phyloP scores from a whole-genome alignment of 2,888 invertebrate species.

The Sarcophaga carnaria region DNA sequence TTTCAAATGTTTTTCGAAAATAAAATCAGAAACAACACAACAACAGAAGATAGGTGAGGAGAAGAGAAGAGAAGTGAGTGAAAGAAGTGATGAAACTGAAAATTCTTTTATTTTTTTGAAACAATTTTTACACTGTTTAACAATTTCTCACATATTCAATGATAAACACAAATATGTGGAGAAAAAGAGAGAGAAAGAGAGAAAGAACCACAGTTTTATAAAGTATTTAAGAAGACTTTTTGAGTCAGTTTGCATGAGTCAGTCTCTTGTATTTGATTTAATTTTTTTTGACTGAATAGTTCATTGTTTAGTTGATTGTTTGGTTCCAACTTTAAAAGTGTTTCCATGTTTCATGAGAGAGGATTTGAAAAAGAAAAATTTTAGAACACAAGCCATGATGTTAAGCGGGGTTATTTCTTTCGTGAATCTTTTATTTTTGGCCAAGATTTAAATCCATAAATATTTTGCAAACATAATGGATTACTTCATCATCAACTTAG shows the following conservation, averaged over 20 bases:
- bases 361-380: no score
- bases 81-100: not conserved
- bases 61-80: not conserved
- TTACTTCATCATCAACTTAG: not conserved
- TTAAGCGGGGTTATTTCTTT: not conserved
- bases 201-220: not conserved
- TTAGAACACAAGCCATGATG: not conserved
- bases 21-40: not conserved
- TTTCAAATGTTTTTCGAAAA: not conserved
- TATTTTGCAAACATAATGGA: not conserved
- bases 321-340: not conserved
- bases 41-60: not conserved
- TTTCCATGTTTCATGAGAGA: not conserved
- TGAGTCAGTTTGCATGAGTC: not conserved
- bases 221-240: not conserved
- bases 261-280: no score
- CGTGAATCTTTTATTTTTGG: no score
- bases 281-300: not conserved
- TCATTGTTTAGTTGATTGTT: not conserved
- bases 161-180: not conserved
- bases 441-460: no score
- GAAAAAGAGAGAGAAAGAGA: not conserved
- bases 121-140: conserved; percentile 26
- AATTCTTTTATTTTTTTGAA: not conserved
- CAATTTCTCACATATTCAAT: not conserved